Conservation (phyloP, 2,797 vertebrate genomes). For the Peromyscus melanophrys region DNA sequence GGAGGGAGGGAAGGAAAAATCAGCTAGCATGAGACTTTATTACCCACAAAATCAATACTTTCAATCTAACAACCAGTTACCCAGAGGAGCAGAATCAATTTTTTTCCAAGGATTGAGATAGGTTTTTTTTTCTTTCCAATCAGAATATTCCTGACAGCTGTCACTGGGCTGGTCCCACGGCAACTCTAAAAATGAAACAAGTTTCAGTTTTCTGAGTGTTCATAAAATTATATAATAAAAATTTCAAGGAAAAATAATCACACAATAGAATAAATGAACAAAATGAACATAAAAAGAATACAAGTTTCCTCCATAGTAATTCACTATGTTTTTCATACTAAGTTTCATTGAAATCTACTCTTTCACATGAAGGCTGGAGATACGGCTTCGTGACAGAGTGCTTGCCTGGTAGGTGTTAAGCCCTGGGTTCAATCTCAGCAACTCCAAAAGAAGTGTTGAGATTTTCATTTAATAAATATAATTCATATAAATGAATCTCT, state of each 20-base stretch:
- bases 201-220: background rate
- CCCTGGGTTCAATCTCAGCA: background rate
- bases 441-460: background rate
- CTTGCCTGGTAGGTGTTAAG: background rate
- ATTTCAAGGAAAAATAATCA: slow-evolving; percentile 49
- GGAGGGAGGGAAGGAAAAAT: background rate
- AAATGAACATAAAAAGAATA: background rate
- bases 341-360: slow-evolving; percentile 24
- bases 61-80: slow-evolving; percentile 87
- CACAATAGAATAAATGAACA: slow-evolving; percentile 26
- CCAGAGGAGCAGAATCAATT: slow-evolving; percentile 94
- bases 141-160: slow-evolving; percentile 96
- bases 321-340: slow-evolving; percentile 42
- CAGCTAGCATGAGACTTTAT: slow-evolving; percentile 43
- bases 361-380: background rate
- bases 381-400: background rate
- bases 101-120: slow-evolving; percentile 98
- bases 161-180: slow-evolving; percentile 98
- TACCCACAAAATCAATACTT: slow-evolving; percentile 51
- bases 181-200: slow-evolving; percentile 89
- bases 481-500: background rate
- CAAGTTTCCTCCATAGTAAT: slow-evolving; percentile 26
- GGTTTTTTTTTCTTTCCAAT: slow-evolving; percentile 97
- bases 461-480: background rate
- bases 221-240: background rate